Evolutionary conservation across 2,888 invertebrate genomes (phyloP).

Genomic region (Sesia apiformis): DNA sequence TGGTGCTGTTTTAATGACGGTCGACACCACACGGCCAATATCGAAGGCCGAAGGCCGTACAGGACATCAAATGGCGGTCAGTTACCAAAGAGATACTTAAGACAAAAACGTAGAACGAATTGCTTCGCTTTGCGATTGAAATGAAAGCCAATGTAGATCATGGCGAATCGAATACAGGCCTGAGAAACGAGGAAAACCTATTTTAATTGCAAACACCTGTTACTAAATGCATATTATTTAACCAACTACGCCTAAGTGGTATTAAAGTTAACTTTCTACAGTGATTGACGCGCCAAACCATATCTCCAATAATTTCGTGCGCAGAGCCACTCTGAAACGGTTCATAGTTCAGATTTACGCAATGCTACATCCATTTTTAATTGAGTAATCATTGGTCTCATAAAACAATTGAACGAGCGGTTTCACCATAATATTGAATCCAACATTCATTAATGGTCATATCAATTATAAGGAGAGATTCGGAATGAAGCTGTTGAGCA

Average conservation of each 20-base stretch:
- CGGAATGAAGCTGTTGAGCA: slow-evolving; percentile 41
- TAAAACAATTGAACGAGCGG: not conserved
- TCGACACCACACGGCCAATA: too few species aligned
- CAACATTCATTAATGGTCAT: slow-evolving; percentile 29
- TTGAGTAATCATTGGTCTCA: slow-evolving; percentile 22
- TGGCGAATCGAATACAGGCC: too few species aligned
- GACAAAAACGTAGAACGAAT: too few species aligned
- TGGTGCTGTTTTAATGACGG: too few species aligned
- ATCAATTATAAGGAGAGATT: slow-evolving; percentile 44
- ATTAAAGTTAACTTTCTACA: not conserved
- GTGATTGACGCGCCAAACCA: not conserved
- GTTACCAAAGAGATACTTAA: too few species aligned
- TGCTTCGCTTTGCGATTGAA: too few species aligned
- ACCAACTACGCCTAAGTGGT: not conserved
- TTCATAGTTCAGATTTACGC: slow-evolving; percentile 42
- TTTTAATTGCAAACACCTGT: too few species aligned
- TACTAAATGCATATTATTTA: too few species aligned
- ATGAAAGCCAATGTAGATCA: too few species aligned
- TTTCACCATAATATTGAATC: not conserved
- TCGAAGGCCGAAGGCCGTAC: too few species aligned
- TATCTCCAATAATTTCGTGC: not conserved
- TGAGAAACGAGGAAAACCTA: too few species aligned
- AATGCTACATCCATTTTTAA: slow-evolving; percentile 20
- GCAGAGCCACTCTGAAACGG: slow-evolving; percentile 22
- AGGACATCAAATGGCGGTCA: too few species aligned